These are phyloP conservation scores for Chironomus striatipennis DNA, from an alignment of 1,140 invertebrate genomes.

Conservation along the genomic window DNA sequence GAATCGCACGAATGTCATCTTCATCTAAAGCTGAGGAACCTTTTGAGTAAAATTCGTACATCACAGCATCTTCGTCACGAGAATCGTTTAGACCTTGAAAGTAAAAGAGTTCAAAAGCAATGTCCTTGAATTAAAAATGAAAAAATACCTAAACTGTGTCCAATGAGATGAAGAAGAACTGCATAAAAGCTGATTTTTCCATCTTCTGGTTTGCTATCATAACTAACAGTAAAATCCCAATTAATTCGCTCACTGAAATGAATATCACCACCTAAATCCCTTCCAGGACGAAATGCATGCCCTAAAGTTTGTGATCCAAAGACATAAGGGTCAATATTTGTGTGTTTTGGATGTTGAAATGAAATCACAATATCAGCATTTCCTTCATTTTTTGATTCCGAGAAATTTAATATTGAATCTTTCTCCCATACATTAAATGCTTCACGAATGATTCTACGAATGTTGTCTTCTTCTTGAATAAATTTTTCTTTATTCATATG, in stretches of 20 bases:
- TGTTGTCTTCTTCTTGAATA: background rate
- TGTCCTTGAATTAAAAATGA: too few relatives aligned
- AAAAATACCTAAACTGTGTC: too few relatives aligned
- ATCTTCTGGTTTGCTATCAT: background rate
- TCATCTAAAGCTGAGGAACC: background rate
- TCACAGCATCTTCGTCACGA: background rate
- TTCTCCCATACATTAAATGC: background rate
- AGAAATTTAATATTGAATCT: background rate
- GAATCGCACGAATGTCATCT: background rate
- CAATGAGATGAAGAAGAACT: background rate
- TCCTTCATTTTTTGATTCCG: background rate
- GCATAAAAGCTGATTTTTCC: background rate
- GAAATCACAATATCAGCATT: background rate
- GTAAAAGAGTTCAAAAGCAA: too few relatives aligned
- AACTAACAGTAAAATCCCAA: background rate
- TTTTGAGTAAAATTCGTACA: background rate
- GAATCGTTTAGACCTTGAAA: background rate
- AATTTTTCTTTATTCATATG: background rate
- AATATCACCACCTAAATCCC: background rate
- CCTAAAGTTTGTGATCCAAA: background rate
- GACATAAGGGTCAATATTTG: background rate
- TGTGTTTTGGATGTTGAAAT: background rate
- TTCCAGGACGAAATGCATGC: background rate
- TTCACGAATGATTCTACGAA: background rate
- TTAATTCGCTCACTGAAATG: background rate